Evolutionary conservation across 2,113 vertebrate species (phyloP), one percentile per base, ranked within the genome.

Genomic region (Carassius gibelio): DNA sequence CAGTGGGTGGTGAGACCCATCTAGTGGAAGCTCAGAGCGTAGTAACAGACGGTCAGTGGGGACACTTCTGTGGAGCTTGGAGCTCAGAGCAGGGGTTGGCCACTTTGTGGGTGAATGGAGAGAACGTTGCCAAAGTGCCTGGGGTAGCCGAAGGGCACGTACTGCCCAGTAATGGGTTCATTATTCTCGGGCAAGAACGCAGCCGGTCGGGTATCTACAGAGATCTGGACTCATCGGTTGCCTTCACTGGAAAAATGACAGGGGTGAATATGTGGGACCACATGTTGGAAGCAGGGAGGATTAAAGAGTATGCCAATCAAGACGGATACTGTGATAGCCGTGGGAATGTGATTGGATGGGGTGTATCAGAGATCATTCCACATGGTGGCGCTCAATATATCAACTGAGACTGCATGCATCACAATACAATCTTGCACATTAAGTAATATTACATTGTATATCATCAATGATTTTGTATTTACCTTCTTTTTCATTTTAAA

Each of bases 181-280:
- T 97, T 86, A 96, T 96, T 91, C 88, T 99, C 0, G 98, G 98
- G 3, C 98, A 99, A 86, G 97, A 99, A 82, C 66, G 13, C 26
- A 84, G 82, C 55, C 52, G 42, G 6, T 26, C 94, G 1, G 96
- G 96, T 2, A 91, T 92, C 21, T 92, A 94, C 7, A 89, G 2
- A 61, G 94, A 95, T 8, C 96, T 97, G 17, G 94, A 98, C 0
- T 92, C 95, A 50, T 91, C 94, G 4, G 89, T 97, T 76, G 96
- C 97, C 17, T 99, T 99, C 83, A 93, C 95, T 0, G 98, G 97
- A 59, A 97, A 95, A 89, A 92, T 99, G 92, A 97, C 97, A 0
- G 97, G 95, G 36, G 96, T 99, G 86, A 99, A 99, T 89, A 84
- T 97, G 91, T 99, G 98, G 97, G 94, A 97, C 91, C 87, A 85